Base-by-base conservation (phyloP, 2,888 invertebrate species). In the Nymphalis c-album region DNA sequence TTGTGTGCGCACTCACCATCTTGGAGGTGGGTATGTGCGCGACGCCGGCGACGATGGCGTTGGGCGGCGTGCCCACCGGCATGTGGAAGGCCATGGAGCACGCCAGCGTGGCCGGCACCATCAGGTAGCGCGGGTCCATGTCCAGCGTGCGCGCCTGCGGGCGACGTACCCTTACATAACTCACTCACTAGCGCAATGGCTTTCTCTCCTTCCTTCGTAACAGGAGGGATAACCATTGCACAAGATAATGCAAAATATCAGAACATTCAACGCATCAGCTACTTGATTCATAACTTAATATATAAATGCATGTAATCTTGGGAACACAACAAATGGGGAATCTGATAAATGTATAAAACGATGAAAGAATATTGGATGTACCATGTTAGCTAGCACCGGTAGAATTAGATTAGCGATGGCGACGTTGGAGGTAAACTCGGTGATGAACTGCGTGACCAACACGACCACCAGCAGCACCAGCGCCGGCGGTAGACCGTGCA, bases 1-100 rank as follows among this genome's bases (percentile, higher is more conserved):
- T 2, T 18, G n/a, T 57, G n/a, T 40, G 40, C 47, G 17, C 18
- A 17, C 85, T 84, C 78, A 96, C 95, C 95, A 97, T 96, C 78
- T 96, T 96, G 69, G 94, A 93, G 8, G 96, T 96, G 73, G 94
- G 94, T 87, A 97, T 96, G 77, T 95, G 95, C 2, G 96, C 96
- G 16, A 96, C 96, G 0, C 96, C 96, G 22, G 96, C 96, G 0
- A 97, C 98, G 69, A 99, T 97, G 5, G 98, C 98, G 87, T 98
- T 98, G 18, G 98, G 98, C 2, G 98, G 98, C 0, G 98, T 98
- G 60, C 98, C 98, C 17, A 98, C 98, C 0, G 98, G 98, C 85
- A 98, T 93, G 93, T 97, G 97, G 93, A 98, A 97, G 10, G 97
- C 97, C 93, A 97, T 97, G 64, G 98, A 98, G 83, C 97, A 97